phyloP scores from a whole-genome alignment of 2,113 vertebrate species.

The Hemiscyllium ocellatum region DNA sequence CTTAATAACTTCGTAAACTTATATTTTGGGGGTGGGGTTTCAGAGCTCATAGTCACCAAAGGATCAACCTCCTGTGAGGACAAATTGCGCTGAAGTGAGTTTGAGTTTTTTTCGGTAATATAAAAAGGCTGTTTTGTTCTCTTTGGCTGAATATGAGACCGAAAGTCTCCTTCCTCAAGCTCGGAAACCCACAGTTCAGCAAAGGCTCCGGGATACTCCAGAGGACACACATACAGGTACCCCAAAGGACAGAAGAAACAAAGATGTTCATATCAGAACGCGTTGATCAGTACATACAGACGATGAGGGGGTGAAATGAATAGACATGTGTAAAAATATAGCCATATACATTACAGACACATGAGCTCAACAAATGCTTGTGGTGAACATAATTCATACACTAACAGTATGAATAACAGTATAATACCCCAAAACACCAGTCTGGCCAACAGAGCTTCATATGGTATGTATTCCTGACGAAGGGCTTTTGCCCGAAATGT shows the following conservation, averaged over 20 bases:
- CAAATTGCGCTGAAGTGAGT: neutral
- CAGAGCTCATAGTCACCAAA: neutral
- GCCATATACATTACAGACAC: neutral
- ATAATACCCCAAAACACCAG: slow-evolving; percentile 42
- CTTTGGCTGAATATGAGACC: neutral
- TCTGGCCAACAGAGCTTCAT: slow-evolving; percentile 7
- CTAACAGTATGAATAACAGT: slow-evolving; percentile 42
- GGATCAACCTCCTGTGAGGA: neutral
- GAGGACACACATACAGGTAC: too few species aligned
- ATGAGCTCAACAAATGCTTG: neutral
- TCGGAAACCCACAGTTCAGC: neutral
- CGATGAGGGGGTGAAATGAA: neutral
- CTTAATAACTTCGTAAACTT: too few species aligned
- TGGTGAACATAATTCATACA: slow-evolving; percentile 40
- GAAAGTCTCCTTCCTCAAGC: neutral
- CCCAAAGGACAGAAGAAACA: neutral
- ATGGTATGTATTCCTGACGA: too few species aligned
- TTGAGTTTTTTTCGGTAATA: neutral
- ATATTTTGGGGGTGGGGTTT: neutral
- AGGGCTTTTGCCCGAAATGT: too few species aligned
- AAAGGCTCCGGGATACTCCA: neutral
- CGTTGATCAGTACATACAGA: neutral
- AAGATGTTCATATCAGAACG: neutral
- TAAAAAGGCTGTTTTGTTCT: neutral
- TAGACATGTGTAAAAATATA: neutral